Base-by-base conservation (phyloP, 2,888 invertebrate species). In the Drosophila putrida region DNA sequence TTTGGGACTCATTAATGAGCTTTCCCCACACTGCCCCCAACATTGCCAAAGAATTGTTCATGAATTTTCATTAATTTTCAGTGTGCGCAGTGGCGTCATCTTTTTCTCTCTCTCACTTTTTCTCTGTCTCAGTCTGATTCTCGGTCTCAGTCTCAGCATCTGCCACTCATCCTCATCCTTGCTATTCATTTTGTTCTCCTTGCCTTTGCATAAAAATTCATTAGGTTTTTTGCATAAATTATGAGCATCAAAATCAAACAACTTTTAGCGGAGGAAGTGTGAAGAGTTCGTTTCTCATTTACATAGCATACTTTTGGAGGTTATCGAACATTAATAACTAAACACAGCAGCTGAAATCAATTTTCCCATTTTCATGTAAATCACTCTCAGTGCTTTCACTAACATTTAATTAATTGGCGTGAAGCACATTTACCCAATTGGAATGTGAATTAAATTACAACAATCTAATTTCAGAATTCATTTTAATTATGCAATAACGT, bases 1-100 rank as follows among this genome's bases (percentile, higher is more conserved):
- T 86, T 83, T 83, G 62, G 38, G 38, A 67, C 72, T 70, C 82
- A 70, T 81, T 83, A 83, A 75, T 71, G 71, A 44, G 13, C 41
- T 13, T 33, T 2, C 15, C 55, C 31, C 11, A 31, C 35, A 25
- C 9, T 28, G 39, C 20, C 41, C 55, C 44, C 33, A 9, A 31
- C 41, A 49, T 38, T 64, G 54, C 61, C 62, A 66, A 65, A 59
- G 77, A 71, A 78, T 67, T 81, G 78, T 80, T 86, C 82, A 80
- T 83, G 84, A 83, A 83, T 87, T 83, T 86, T 82, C 82, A 87
- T 83, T 87, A 83, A 83, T 83, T 86, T 75, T 53, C 68, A 33
- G 50, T 66, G 31, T 61, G 28, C 46, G 35, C 49, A 10, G 20
- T 25, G 43, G 10, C 31, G 35, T 46, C 39, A 10, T 39, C 20